Evolutionary conservation across 2,888 invertebrate genomes (phyloP), one percentile per base, ranked within the genome.

Genomic region (Campaea margaritaria): DNA sequence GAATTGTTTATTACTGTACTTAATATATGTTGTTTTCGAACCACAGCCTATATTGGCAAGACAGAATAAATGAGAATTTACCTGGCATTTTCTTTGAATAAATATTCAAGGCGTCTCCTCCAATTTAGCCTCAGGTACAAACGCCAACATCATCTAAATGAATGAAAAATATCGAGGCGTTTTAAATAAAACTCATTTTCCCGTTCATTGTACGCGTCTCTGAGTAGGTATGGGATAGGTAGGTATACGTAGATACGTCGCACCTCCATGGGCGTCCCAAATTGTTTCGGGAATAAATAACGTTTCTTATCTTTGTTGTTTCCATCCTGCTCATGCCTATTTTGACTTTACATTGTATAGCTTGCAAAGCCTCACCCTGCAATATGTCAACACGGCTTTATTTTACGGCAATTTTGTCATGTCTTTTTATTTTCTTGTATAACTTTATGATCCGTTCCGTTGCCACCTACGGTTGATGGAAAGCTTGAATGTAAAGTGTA

Each of bases 281-380:
- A 82, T 79, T 79, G 77, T 78, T 78, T 78, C 72, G 47, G 62
- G 72, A 79, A 78, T 79, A 78, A 82, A 79, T 79, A 80, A 74
- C 70, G 70, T 73, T 67, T 65, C 72, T 75, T 78, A 79, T 78
- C 76, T 76, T 72, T 68, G 63, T 65, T 67, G 68, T 74, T 74
- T 74, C 73, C 74, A 78, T 71, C 70, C 62, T 68, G 68, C 69
- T 75, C 67, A 66, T 75, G 66, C 72, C 69, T 49, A 74, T 75
- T 81, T 75, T 73, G 72, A 76, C 71, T 70, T 75, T 70, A 72
- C 72, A 72, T 69, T 71, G 75, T 74, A 70, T 31, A 31, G 31
- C 31, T 10, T 9, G 9, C 31, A 9, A 10, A 73, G n/a, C 68
- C 68, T 71, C 62, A 67, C 62, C 69, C 66, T 69, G 73, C 70